phyloP scores from a whole-genome alignment of 30 jellyfish, hydroid and myxozoan species.

The Haliclystus octoradiatus region DNA sequence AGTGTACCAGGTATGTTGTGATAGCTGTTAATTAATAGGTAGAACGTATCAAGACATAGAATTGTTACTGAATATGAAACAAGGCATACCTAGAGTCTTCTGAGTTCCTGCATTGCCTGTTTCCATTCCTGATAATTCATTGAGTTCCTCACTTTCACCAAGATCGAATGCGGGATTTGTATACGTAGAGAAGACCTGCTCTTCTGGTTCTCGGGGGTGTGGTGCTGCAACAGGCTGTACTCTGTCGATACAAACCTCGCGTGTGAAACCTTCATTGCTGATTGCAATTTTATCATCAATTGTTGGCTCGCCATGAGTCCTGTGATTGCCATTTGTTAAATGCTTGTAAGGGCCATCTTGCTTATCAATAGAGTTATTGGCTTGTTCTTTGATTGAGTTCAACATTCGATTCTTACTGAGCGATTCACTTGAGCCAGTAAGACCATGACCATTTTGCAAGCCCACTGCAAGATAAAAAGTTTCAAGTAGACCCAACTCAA shows the following conservation, averaged over 20 bases:
- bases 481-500: too few species aligned
- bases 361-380: not conserved
- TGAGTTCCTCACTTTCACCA: slow-evolving; percentile 62
- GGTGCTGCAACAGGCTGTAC: slow-evolving; percentile 5
- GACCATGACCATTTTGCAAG: not conserved
- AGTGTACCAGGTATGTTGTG: too few species aligned
- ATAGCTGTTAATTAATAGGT: too few species aligned
- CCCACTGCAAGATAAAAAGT: not conserved
- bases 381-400: not conserved
- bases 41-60: not conserved
- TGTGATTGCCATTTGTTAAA: slow-evolving; percentile 6
- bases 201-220: slow-evolving; percentile 3
- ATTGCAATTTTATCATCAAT: not conserved
- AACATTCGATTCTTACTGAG: not conserved
- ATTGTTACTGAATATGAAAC: not conserved
- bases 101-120: not conserved
- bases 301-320: slow-evolving; percentile 27
- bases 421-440: not conserved
- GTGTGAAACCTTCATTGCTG: slow-evolving; percentile 37
- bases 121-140: not conserved
- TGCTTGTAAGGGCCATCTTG: slow-evolving; percentile 2
- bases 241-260: slow-evolving; percentile 44
- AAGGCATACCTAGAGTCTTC: not conserved
- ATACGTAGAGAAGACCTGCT: slow-evolving; percentile 43
- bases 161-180: slow-evolving; percentile 72